Base-by-base conservation (phyloP, 2,113 vertebrate genomes). In the Anhinga anhinga region DNA sequence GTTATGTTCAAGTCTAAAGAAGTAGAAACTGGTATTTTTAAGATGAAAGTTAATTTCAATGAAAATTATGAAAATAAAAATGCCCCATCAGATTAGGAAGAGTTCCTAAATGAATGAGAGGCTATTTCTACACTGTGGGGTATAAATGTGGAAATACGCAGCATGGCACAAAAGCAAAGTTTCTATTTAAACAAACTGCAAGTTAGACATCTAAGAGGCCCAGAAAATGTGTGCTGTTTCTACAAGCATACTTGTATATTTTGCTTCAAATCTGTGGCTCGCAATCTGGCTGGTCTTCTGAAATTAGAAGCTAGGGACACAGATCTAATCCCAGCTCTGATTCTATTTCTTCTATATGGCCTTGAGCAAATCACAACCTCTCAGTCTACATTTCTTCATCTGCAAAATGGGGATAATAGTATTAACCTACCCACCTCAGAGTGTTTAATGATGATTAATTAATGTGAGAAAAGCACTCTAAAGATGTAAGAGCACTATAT, bases 361-460 rank as follows among this genome's bases (percentile, higher is more conserved):
- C 93, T 90, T 93, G 80, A 91, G 93, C 93, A 95, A 97, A 96
- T 92, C 86, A 88, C 79, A 95, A 80, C 88, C 92, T 93, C 95
- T 95, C 93, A 88, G 95, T 83, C 86, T 96, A 97, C 90, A 83
- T 95, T 97, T 98, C 95, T 95, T 97, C 94, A 96, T 97, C 97
- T 97, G 96, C 95, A 96, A 97, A 97, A 97, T 94, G 94, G 97
- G 97, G 93, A 97, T 94, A 98, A 97, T 94, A 95, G 90, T 92
- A 97, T 95, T 97, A 96, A 96, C 88, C 93, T 95, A 97, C 95
- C 94, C 83, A 95, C 86, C 94, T 97, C 90, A 88, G 94, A 95
- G 91, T 94, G 95, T 96, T 95, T 95, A 96, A 96, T 97, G 96
- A 97, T 97, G 94, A 97, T 97, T 97, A 97, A 97, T 97, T 97